Conservation (phyloP, 2,113 vertebrate species). For the Terrapene triunguis region DNA sequence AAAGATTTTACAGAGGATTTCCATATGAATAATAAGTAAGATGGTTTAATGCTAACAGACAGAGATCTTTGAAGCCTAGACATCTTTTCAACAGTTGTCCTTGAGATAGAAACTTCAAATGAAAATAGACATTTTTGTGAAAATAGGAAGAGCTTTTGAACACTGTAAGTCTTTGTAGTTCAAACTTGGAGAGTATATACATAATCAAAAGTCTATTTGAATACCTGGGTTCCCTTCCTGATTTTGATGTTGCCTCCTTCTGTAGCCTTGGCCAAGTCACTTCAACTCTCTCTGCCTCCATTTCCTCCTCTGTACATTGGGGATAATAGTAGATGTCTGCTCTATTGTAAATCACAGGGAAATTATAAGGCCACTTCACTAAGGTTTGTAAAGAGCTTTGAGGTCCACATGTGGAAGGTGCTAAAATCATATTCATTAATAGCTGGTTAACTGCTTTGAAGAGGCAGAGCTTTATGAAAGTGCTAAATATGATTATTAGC, state of each 20-base stretch:
- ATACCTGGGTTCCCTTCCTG: slow-evolving; percentile 3
- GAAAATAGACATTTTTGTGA: slow-evolving; percentile 13
- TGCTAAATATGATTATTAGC: background rate
- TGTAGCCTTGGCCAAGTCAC: slow-evolving; percentile 10
- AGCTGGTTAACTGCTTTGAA: slow-evolving; percentile 13
- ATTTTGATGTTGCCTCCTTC: slow-evolving; percentile 17
- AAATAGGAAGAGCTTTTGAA: slow-evolving; percentile 51
- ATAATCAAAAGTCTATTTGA: background rate
- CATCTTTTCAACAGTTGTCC: slow-evolving; percentile 15
- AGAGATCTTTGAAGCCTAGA: slow-evolving; percentile 1
- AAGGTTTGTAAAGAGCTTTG: background rate
- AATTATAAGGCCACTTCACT: slow-evolving; percentile 11
- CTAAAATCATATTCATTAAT: slow-evolving; percentile 9
- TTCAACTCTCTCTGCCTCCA: background rate
- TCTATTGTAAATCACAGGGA: slow-evolving; percentile 27
- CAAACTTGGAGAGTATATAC: background rate
- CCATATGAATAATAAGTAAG: background rate
- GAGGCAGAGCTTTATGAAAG: background rate
- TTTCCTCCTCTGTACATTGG: slow-evolving; percentile 9
- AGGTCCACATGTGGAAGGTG: background rate
- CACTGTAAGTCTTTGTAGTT: background rate
- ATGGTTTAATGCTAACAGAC: background rate
- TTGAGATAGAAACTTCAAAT: slow-evolving; percentile 10
- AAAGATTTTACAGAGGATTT: background rate
- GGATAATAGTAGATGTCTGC: background rate